Conservation (phyloP, 2,888 invertebrate species). For the Agrochola lychnidis region DNA sequence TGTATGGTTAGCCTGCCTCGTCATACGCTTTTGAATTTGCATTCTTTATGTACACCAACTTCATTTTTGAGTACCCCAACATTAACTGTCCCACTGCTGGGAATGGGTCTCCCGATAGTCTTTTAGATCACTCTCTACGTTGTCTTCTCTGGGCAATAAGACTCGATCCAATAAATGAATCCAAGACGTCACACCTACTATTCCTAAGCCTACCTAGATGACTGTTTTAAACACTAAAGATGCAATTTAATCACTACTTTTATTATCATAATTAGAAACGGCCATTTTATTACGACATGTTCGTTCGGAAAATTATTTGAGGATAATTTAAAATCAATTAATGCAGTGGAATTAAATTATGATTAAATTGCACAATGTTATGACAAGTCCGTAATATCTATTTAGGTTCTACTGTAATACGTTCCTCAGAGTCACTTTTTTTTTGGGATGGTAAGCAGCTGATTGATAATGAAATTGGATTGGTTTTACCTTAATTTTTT, state of each 20-base stretch:
- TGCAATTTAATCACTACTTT: neutral
- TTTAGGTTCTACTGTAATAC: conserved; percentile 15
- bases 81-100: neutral
- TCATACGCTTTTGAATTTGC: too few species aligned
- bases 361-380: conserved; percentile 50
- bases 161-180: too few species aligned
- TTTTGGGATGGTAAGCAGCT: neutral
- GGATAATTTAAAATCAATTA: conserved; percentile 12
- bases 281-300: neutral
- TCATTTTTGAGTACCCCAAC: too few species aligned
- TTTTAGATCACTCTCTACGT: neutral
- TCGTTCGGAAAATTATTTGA: neutral
- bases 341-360: conserved; percentile 9
- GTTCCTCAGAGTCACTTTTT: conserved; percentile 5
- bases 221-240: neutral
- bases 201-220: neutral
- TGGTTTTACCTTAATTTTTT: neutral
- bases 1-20: too few species aligned
- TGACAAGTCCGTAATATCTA: conserved; percentile 16
- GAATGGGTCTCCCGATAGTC: too few species aligned
- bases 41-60: too few species aligned
- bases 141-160: neutral
- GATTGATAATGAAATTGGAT: neutral
- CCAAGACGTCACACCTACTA: neutral
- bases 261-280: neutral